Evolutionary conservation across 2,797 vertebrate genomes (phyloP), one percentile per base, ranked within the genome.

Genomic region (Falco rusticolus): DNA sequence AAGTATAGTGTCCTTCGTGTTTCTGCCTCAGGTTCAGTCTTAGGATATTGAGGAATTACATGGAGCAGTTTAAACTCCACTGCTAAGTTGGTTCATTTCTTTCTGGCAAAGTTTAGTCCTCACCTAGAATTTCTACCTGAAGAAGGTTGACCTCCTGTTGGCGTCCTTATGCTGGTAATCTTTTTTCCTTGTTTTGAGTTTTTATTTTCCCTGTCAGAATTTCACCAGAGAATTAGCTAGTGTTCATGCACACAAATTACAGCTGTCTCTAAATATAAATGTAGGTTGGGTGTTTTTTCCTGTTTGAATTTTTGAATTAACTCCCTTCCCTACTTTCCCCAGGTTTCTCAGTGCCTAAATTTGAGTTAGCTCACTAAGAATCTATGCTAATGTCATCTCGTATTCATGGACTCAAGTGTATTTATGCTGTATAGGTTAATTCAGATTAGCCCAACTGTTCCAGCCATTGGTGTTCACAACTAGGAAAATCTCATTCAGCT

Each of bases 371-470:
- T 96, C 15, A 9, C 63, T 92, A 74, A 82, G 94, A 93, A 89
- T 91, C 82, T 85, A 34, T 93, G 91, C 72, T 96, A 85, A 96
- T 94, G 75, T 92, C 88, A 95, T 95, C 92, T 84, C 93, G 59
- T 66, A 76, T 95, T 95, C 83, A 87, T 88, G 65, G 89, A 47
- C 84, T 89, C n/a, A 16, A 83, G 61, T 86, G 64, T 81, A 64
- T 96, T 97, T 84, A 63, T 92, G 71, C 86, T 84, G 72, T 56
- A 71, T 91, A 91, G 96, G 84, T 95, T 96, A 95, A 96, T 94
- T 96, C 90, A 92, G 93, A 96, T 94, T 94, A 96, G 85, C 59
- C 87, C 80, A 89, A 87, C 76, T 94, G 77, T 86, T 95, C 68
- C 47, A 83, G 77, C 48, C 69, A 72, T 87, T 93, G 93, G 78